Conservation (phyloP, 1,140 invertebrate genomes). For the Caenorhabditis latens region DNA sequence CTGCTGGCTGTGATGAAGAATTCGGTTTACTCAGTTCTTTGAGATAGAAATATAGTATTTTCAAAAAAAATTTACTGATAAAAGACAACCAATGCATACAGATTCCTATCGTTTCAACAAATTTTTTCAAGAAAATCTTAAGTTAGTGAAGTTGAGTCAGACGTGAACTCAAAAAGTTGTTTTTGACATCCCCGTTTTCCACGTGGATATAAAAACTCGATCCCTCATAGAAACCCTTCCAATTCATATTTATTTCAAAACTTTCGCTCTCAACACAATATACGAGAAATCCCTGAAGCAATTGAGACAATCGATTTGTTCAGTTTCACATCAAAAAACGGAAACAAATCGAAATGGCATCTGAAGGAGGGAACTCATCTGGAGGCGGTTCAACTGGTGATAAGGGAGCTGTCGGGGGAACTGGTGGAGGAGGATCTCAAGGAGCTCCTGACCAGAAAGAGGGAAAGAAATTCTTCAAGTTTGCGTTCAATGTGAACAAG, state of each 20-base stretch:
- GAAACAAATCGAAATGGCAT: conserved; percentile 35
- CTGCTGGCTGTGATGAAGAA: too few relatives aligned
- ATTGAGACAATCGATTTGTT: background rate
- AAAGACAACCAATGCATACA: too few relatives aligned
- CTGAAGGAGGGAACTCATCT: conserved; percentile 7
- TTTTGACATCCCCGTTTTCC: too few relatives aligned
- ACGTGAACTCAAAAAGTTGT: too few relatives aligned
- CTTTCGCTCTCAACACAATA: background rate
- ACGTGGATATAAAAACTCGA: too few relatives aligned
- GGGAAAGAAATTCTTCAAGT: conserved; percentile 26
- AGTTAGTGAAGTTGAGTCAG: too few relatives aligned
- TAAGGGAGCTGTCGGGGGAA: background rate
- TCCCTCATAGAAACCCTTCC: too few relatives aligned
- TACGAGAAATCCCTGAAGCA: background rate
- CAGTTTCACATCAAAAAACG: conserved; percentile 16
- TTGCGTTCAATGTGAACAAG: conserved; percentile 14
- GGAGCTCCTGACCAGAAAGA: conserved; percentile 6
- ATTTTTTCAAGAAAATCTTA: too few relatives aligned
- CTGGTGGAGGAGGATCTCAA: background rate
- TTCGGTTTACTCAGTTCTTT: too few relatives aligned
- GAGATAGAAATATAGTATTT: too few relatives aligned
- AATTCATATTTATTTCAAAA: background rate
- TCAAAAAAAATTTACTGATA: too few relatives aligned
- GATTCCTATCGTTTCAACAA: too few relatives aligned
- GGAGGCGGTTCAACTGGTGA: background rate